Base-by-base conservation (phyloP, 2,797 vertebrate species). In the Sphenodon punctatus region DNA sequence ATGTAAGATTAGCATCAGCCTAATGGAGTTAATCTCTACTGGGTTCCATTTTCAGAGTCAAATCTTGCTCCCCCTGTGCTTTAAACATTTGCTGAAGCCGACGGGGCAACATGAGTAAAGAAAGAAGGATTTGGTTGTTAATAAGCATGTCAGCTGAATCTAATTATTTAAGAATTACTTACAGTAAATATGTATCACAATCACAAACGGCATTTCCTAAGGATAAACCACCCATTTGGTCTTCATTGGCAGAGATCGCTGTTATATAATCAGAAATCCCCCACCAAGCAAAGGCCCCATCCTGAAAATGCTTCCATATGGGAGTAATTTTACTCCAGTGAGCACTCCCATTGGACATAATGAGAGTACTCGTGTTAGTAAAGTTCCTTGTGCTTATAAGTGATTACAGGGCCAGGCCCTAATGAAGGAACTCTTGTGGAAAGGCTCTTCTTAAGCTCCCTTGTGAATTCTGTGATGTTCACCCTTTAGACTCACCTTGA, bases 141-240 rank as follows among this genome's bases (percentile, higher is more conserved):
- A 71, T 56, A 65, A 65, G 58, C 59, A 39, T 56, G 59, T 64
- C 76, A 79, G 76, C 67, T 79, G 76, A 79, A 71, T 32, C 71
- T 60, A 79, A 79, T 79, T 79, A 79, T 67, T 71, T 79, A 79
- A 79, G 79, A 79, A 79, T 79, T 79, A 79, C 76, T 79, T 65
- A 48, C 56, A 71, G 76, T 71, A 71, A 79, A 71, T 79, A 71
- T 22, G 8, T 48, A 79, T 79, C 76, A 51, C 32, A 78, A 78
- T 78, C 58, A 56, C 49, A 79, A 65, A 48, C 60, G 56, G 27
- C 42, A 65, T 70, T 79, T 79, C 76, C 67, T 55, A 55, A 79
- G 76, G 13, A 79, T 65, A 79, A 77, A 67, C 74, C 56, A 77
- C 53, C 55, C 64, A 67, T 67, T 79, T 71, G 61, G 59, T 56